Evolutionary conservation across 2,888 invertebrate species (phyloP), one percentile per base, ranked within the genome.

Genomic region (Caenorhabditis sulstoni): DNA sequence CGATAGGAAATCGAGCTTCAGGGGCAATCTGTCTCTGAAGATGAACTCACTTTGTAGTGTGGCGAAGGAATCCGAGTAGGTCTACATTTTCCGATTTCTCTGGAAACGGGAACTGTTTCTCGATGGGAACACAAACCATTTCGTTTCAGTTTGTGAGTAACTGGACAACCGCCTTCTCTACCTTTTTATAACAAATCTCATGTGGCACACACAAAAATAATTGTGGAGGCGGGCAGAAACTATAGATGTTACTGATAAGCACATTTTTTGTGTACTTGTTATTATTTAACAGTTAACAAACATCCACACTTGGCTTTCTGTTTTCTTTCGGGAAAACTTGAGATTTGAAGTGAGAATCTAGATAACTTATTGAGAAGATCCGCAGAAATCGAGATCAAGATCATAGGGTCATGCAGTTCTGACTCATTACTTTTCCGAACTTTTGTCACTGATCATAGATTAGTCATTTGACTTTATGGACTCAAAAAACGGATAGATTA

Each of bases 41-140:
- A 4, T 8, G 16, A n/a, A 62, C 75, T 67, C 53, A 75, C 75
- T 67, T 75, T n/a, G 45, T 22, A 5, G 62, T 61, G 14, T 55
- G 49, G n/a, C 47, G 37, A 22, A 61, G 49, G 12, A 14, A 41
- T 62, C 75, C 75, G 12, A 75, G 53, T 4, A 75, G 59, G 37
- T 75, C 62, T 9, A 75, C 39, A 50, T 29, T 47, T 4, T 55
- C 41, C 5, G 23, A 23, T 41, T 75, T 75, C 14, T 67, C 75
- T 75, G 75, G 7, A 71, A 71, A 68, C 20, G 59, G 47, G 29
- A 37, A 23, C 12, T 44, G n/a, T 53, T 68, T 61, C 22, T 55
- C 55, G 18, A 16, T 22, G 8, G 58, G 47, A 5, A 29, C 29
- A 29, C 29, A 29, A 29, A 29, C 29, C 29, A 29, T 29, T 29